phyloP scores from a whole-genome alignment of 2,113 vertebrate genomes.

The Heloderma charlesbogerti region DNA sequence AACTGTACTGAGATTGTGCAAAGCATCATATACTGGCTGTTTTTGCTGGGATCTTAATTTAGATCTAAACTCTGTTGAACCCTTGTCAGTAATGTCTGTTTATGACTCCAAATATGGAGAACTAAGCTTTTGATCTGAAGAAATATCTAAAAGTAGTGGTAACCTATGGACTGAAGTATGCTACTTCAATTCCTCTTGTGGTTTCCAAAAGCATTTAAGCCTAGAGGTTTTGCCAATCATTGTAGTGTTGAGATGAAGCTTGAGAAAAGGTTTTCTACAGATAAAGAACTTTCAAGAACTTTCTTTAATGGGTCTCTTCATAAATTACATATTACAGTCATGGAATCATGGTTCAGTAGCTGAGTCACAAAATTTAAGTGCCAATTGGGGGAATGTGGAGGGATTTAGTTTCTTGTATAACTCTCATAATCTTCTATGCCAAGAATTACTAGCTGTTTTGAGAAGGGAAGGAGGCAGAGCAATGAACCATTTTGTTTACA shows the following conservation, averaged over 20 bases:
- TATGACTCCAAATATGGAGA: slow-evolving; percentile 14
- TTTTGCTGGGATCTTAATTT: slow-evolving; percentile 31
- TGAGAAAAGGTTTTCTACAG: slow-evolving; percentile 56
- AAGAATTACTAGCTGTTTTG: not conserved
- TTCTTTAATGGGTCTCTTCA: not conserved
- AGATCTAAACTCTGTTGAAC: slow-evolving; percentile 19
- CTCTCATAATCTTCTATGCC: not conserved
- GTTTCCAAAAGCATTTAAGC: slow-evolving; percentile 49
- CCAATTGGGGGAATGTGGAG: not conserved
- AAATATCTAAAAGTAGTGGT: slow-evolving; percentile 23
- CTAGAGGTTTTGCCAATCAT: slow-evolving; percentile 56
- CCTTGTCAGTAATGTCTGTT: not conserved
- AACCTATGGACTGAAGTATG: slow-evolving; percentile 13
- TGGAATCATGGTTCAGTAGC: not conserved
- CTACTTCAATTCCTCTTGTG: slow-evolving; percentile 43
- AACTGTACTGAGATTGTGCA: slow-evolving; percentile 18
- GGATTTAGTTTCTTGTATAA: not conserved
- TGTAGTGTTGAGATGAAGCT: slow-evolving; percentile 11
- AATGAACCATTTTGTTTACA: not conserved
- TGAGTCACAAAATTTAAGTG: slow-evolving; percentile 12
- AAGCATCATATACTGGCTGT: not conserved
- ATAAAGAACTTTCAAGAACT: slow-evolving; percentile 7
- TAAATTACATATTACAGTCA: not conserved
- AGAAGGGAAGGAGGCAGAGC: not conserved
- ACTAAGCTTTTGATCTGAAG: slow-evolving; percentile 29